Base-by-base conservation (phyloP, 1,140 invertebrate genomes). In the Scaptodrosophila lebanonensis region DNA sequence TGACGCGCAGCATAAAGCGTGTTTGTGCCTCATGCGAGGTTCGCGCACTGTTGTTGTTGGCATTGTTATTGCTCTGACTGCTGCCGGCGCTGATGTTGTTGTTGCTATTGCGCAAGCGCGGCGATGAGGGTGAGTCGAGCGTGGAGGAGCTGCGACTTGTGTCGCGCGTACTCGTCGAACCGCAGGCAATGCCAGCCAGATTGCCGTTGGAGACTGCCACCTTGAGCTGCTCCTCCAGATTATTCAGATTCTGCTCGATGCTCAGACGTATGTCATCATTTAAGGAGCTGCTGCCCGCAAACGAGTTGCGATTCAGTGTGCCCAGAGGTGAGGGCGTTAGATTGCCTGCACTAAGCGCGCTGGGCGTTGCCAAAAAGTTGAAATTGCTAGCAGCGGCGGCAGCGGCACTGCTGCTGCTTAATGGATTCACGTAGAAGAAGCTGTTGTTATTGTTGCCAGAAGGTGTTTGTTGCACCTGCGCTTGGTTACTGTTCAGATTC, bases 191-290 rank as follows among this genome's bases (percentile, higher is more conserved):
- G 2, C 77, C 72, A 16, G 79, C 76, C 36, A 85, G 42, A 43
- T 85, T 83, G 18, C 83, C 73, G 50, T 87, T 84, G 2, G 86
- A 86, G 0, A 91, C 89, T 1, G 90, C 90, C 15, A 91, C 66
- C 20, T 91, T 91, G 7, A 90, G 89, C 62, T 92, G 92, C 39
- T 84, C 83, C 52, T 84, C 84, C 20, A 86, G 38, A 12, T 47
- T 76, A 30, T 86, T 86, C n/a, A 86, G 63, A 43, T 86, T 86
- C 43, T 86, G 72, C 18, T 86, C 85, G 29, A 86, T 83, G 54
- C 85, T 86, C 17, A 85, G 42, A 0, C 83, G 64, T n/a, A 69
- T 32, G 1, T 83, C 68, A 38, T 83, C 83, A 17, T 85, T 76
- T 4, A 76, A 29, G 22, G 68, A 63, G 0, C 71, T 58, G 15